phyloP scores from a whole-genome alignment of 2,113 vertebrate species.

The Dryoscopus gambensis region DNA sequence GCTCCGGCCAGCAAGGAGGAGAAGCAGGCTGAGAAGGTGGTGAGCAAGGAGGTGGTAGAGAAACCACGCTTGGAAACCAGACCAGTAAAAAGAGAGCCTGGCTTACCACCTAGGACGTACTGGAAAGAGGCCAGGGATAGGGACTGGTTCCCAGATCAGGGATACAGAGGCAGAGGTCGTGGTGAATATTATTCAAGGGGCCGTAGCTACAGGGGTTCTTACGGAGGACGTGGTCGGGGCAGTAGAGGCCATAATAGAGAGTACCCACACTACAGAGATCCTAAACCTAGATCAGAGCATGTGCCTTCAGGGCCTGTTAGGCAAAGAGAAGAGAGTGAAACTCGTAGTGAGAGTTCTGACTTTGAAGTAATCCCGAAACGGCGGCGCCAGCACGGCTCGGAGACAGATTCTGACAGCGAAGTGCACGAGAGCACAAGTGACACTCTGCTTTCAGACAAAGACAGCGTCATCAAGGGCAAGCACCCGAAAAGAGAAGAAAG shows the following conservation, averaged over 20 bases:
- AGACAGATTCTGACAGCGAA: constrained; percentile 97
- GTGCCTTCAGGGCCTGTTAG: constrained; percentile 74
- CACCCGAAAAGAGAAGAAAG: constrained; percentile 77
- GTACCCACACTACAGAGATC: constrained; percentile 88
- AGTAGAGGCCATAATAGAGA: constrained; percentile 87
- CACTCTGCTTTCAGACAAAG: constrained; percentile 88
- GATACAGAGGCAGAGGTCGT: constrained; percentile 87
- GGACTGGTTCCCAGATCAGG: constrained; percentile 89
- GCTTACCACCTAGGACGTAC: constrained; percentile 82
- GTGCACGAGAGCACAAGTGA: constrained; percentile 93
- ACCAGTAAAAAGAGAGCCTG: constrained; percentile 78
- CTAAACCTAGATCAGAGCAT: constrained; percentile 81
- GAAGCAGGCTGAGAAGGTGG: constrained; percentile 79
- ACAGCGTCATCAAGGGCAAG: constrained; percentile 86
- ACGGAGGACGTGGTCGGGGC: constrained; percentile 86
- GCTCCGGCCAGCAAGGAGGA: constrained; percentile 73
- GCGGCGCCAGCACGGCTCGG: constrained; percentile 87
- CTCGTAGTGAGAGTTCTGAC: constrained; percentile 96
- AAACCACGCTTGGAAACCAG: constrained; percentile 81
- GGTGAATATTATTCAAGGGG: constrained; percentile 97
- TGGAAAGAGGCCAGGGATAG: constrained; percentile 88
- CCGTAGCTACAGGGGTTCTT: constrained; percentile 92
- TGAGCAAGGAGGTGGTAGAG: constrained; percentile 74
- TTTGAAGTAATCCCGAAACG: constrained; percentile 95
- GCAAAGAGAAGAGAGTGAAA: constrained; percentile 94